phyloP scores from a whole-genome alignment of 2,888 invertebrate species.

The Erebia ligea region DNA sequence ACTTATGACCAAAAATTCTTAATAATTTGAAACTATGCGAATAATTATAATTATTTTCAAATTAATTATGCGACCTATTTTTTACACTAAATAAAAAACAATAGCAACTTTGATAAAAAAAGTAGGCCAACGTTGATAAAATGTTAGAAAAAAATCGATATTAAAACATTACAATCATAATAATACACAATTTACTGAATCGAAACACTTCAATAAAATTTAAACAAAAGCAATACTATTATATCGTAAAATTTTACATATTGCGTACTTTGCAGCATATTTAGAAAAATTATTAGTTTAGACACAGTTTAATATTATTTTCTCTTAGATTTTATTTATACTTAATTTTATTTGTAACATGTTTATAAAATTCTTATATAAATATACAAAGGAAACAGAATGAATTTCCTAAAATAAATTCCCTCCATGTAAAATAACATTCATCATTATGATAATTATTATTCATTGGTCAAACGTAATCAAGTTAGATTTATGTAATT shows the following conservation, averaged over 20 bases:
- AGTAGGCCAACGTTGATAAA: constrained; percentile 17
- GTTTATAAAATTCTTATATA: too few relatives aligned
- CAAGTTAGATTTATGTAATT: neutral
- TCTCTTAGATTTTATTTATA: constrained; percentile 24
- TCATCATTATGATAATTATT: too few relatives aligned
- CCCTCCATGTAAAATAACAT: too few relatives aligned
- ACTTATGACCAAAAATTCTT: too few relatives aligned
- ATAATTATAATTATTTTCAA: neutral
- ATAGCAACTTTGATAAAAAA: constrained; percentile 18
- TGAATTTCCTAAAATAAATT: too few relatives aligned
- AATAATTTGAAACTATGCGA: too few relatives aligned
- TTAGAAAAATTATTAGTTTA: neutral
- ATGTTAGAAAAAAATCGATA: constrained; percentile 5
- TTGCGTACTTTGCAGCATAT: constrained; percentile 9
- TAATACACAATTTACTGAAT: neutral
- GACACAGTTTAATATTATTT: neutral
- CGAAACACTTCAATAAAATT: neutral
- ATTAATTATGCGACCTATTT: neutral
- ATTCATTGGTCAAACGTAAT: neutral
- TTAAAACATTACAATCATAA: neutral
- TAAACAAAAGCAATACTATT: constrained; percentile 10
- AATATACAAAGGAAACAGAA: too few relatives aligned
- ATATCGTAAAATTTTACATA: neutral
- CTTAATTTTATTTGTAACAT: constrained; percentile 10
- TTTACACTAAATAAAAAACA: constrained; percentile 19